A percentile compares a stretch with the other conserved stretches of the same genome.
Evolutionary conservation across 2,797 vertebrate species (phyloP).

Genomic region (Pantherophis vulpinus): DNA sequence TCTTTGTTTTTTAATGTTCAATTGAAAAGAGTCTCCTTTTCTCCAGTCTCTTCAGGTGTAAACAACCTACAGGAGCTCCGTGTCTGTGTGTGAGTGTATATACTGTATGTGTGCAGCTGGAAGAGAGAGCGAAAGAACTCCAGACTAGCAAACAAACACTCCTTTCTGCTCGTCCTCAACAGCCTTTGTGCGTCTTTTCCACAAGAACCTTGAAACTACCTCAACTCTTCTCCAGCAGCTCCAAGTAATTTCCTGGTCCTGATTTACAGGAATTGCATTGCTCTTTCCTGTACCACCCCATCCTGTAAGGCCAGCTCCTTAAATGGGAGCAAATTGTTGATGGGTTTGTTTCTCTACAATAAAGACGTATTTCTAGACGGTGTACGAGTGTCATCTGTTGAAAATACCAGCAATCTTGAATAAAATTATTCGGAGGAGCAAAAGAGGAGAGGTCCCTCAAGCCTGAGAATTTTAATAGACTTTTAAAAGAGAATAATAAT

Average conservation of each 20-base stretch:
- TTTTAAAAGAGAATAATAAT: background rate
- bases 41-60: conserved; percentile 12
- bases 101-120: background rate
- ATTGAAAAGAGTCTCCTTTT: background rate
- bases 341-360: background rate
- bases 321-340: background rate
- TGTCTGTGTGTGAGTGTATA: background rate
- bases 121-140: background rate
- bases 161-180: conserved; percentile 9
- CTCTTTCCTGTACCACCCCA: too few relatives aligned
- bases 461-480: background rate
- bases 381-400: background rate
- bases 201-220: conserved; percentile 25
- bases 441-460: background rate
- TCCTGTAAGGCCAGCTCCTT: conserved; percentile 12
- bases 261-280: conserved; percentile 26
- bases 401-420: background rate
- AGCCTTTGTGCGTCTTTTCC: conserved; percentile 7
- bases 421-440: background rate
- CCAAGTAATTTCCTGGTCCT: conserved; percentile 55
- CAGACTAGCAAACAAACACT: background rate
- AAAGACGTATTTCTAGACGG: background rate
- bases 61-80: conserved; percentile 52
- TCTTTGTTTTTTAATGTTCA: background rate
- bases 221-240: conserved; percentile 41